phyloP scores from a whole-genome alignment of 2,797 vertebrate species.

The Lepilemur ruficaudatus region DNA sequence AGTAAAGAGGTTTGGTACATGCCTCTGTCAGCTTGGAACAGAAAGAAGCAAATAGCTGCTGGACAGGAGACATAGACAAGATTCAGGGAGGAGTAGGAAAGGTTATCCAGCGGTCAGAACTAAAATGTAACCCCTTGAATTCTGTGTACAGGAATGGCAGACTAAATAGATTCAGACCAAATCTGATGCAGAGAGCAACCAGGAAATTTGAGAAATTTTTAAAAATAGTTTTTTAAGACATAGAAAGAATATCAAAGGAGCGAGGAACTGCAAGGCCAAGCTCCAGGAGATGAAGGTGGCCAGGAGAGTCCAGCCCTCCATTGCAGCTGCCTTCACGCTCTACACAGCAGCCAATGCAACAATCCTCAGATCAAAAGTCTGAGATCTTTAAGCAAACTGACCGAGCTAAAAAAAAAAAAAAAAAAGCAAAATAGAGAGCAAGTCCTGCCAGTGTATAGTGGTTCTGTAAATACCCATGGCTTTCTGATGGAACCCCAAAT shows the following conservation, averaged over 20 bases:
- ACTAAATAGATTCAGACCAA: neutral
- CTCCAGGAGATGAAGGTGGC: neutral
- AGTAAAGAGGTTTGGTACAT: neutral
- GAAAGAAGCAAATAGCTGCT: neutral
- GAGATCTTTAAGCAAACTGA: neutral
- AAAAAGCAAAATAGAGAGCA: neutral
- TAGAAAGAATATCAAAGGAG: neutral
- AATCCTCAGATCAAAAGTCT: neutral
- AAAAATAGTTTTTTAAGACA: neutral
- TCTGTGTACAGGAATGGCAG: neutral
- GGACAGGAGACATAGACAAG: neutral
- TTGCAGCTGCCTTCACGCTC: neutral
- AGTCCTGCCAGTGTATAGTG: rapidly evolving
- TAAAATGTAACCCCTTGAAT: neutral
- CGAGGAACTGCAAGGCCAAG: neutral
- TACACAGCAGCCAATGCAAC: neutral
- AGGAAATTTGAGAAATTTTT: neutral
- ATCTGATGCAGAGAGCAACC: neutral
- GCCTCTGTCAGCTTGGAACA: neutral
- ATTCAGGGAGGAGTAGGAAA: neutral
- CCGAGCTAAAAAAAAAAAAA: neutral
- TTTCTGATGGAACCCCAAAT: neutral
- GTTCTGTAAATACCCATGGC: neutral
- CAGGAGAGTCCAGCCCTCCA: neutral
- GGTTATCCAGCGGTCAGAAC: neutral